Base-by-base conservation (phyloP, 1,140 invertebrate species). In the Zaprionus gabonicus region DNA sequence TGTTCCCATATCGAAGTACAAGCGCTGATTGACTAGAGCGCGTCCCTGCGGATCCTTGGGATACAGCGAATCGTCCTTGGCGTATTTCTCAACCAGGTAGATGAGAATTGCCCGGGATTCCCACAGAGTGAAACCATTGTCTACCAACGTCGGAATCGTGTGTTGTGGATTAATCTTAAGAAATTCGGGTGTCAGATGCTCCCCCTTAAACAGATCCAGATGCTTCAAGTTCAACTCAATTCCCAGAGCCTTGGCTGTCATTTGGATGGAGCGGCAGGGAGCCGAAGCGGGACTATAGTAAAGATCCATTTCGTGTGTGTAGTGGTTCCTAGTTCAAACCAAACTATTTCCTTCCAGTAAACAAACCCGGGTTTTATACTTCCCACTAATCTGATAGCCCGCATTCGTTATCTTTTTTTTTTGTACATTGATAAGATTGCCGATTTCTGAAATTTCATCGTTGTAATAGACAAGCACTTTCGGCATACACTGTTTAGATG, bases 161-260 rank as follows among this genome's bases (percentile, higher is more conserved):
- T 92, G 91, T 56, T 91, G 86, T 13, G 92, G 92, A 71, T 93
- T 93, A 17, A 85, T 82, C 59, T 93, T 79, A 5, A 64, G 1
- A 27, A 66, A 97, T 84, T 96, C 95, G 4, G 96, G 95, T 58
- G 93, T 95, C 25, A 94, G 82, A 55, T 96, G 94, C 58, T 96
- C 96, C 0, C 94, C 94, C 2, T 93, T 92, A 58, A 94, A 80
- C 0, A 96, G 81, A 78, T 96, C 94, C 0, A 95, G 92, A 2
- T 94, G 83, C 80, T 63, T 78, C 9, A 77, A 68, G 31, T 92
- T 88, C 5, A 94, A 67, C 36, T 94, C 85, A 3, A 94, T 23
- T 1, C 93, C 93, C 2, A 95, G 66, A 13, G 87, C 87, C 62
- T 93, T 93, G 15, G 91, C 93, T 4, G 85, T 78, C 59, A 94